A percentile compares a stretch with the other conserved stretches of the same genome.
Evolutionary conservation across 2,797 vertebrate species (phyloP).

Genomic region (Pempheris klunzingeri): DNA sequence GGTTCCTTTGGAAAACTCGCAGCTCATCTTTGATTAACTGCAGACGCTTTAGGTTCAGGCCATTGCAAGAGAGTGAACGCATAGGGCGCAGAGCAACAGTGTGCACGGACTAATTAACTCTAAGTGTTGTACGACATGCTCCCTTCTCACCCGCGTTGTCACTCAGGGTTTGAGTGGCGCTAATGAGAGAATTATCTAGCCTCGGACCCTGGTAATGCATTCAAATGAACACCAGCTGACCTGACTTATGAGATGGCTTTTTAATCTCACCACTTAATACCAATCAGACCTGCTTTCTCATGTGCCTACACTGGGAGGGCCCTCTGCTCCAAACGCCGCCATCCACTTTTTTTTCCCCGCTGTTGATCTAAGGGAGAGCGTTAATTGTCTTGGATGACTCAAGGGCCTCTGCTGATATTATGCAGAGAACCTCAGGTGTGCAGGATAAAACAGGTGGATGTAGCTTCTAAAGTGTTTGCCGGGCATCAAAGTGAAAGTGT

Average conservation of each 20-base stretch:
- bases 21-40: slow-evolving; percentile 56
- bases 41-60: slow-evolving; percentile 42
- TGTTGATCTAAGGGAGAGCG: slow-evolving; percentile 74
- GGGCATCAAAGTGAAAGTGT: slow-evolving; percentile 70
- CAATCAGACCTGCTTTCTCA: slow-evolving; percentile 81
- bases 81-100: slow-evolving; percentile 69
- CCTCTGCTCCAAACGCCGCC: slow-evolving; percentile 67
- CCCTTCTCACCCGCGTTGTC: slow-evolving; percentile 83
- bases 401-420: slow-evolving; percentile 69
- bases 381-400: slow-evolving; percentile 80
- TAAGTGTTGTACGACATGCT: slow-evolving; percentile 85
- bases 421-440: slow-evolving; percentile 71
- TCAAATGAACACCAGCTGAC: slow-evolving; percentile 84
- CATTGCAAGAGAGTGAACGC: slow-evolving; percentile 54
- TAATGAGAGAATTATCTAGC: slow-evolving; percentile 86
- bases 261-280: slow-evolving; percentile 86
- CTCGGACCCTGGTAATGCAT: slow-evolving; percentile 82
- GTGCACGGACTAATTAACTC: slow-evolving; percentile 83
- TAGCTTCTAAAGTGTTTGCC: slow-evolving; percentile 66
- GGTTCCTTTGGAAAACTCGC: slow-evolving; percentile 41
- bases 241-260: slow-evolving; percentile 83
- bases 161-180: slow-evolving; percentile 85
- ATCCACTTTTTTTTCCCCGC: slow-evolving; percentile 47
- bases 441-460: slow-evolving; percentile 71
- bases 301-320: slow-evolving; percentile 70